phyloP scores from a whole-genome alignment of 2,797 vertebrate genomes.

The Harpagifer antarcticus region DNA sequence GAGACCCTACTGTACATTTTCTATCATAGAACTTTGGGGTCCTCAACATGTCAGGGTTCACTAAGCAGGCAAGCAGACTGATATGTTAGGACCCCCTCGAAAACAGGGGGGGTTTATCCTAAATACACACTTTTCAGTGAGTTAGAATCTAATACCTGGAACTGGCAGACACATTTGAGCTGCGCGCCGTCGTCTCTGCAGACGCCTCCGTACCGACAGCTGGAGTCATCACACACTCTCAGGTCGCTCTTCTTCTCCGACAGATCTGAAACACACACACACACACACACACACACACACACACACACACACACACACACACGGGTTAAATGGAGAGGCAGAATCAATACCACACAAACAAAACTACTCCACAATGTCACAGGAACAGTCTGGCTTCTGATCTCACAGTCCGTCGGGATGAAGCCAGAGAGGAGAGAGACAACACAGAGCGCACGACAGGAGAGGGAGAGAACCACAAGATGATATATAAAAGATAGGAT shows the following conservation, averaged over 20 bases:
- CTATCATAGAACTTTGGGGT: no score
- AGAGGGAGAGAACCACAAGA: no score
- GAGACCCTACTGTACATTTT: no score
- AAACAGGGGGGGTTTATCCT: no score
- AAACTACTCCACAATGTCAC: not conserved
- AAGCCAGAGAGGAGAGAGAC: not conserved
- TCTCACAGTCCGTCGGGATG: not conserved
- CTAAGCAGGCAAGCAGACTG: no score
- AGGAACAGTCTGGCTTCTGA: not conserved
- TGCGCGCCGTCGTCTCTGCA: slow-evolving; percentile 93
- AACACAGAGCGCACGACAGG: no score
- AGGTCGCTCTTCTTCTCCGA: slow-evolving; percentile 91
- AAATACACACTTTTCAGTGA: not conserved
- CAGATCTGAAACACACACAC: slow-evolving; percentile 80
- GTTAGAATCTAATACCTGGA: slow-evolving; percentile 85
- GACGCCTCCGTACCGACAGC: slow-evolving; percentile 93
- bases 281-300: not conserved
- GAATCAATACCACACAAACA: slow-evolving; percentile 16
- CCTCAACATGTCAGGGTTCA: no score
- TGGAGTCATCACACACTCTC: slow-evolving; percentile 91
- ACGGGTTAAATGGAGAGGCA: not conserved
- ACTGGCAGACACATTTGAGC: slow-evolving; percentile 94
- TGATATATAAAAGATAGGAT: no score
- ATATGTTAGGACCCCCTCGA: no score
- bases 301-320: no score